These are phyloP conservation scores for Orestias chungarensis DNA, from an alignment of 2,797 vertebrate species.

Conservation along the genomic window DNA sequence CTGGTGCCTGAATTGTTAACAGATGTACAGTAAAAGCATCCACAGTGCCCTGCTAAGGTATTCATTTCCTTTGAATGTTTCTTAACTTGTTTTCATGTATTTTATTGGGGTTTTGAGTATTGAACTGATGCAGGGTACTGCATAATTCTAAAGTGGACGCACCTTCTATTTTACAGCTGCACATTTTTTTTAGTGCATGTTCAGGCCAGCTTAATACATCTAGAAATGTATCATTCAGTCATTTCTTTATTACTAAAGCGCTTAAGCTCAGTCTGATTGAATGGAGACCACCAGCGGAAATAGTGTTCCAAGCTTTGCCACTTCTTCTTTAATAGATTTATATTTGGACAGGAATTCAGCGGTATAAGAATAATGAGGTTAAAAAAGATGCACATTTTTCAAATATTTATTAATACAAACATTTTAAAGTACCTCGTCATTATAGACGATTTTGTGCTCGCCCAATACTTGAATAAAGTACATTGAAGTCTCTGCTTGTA, in stretches of 20 bases:
- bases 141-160: not conserved
- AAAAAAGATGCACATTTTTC: no score
- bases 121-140: not conserved
- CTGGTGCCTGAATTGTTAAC: slow-evolving; percentile 6
- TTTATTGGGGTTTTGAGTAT: not conserved
- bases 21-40: slow-evolving; percentile 7
- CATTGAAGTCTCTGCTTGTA: not conserved
- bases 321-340: not conserved
- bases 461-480: not conserved
- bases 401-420: not conserved
- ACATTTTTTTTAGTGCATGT: not conserved
- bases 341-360: not conserved
- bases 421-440: not conserved
- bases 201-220: not conserved
- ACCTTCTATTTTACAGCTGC: not conserved
- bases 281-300: not conserved
- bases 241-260: not conserved
- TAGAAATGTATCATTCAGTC: not conserved
- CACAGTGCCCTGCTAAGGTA: not conserved
- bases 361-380: no score
- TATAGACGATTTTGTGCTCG: not conserved
- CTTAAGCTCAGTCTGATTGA: not conserved
- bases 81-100: not conserved
- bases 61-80: not conserved
- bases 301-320: not conserved